Conservation (phyloP, 2,113 vertebrate genomes). For the Oceanodroma tethys region DNA sequence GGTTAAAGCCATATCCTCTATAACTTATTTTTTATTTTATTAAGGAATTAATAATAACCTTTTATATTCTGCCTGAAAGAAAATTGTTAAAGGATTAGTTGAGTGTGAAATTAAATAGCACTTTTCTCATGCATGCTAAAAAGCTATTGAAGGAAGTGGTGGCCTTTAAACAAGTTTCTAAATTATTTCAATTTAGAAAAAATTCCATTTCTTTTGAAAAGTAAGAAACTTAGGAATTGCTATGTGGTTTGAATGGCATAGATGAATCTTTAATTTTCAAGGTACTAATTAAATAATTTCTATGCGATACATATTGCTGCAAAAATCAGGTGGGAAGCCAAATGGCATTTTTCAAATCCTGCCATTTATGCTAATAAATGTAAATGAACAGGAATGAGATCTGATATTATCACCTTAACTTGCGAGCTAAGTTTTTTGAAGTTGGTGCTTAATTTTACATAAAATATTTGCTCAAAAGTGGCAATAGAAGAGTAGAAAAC, state of each 20-base stretch:
- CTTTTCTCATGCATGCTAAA: slow-evolving; percentile 69
- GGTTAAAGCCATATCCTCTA: slow-evolving; percentile 51
- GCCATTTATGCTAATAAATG: slow-evolving; percentile 46
- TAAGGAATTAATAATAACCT: slow-evolving; percentile 68
- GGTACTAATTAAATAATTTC: slow-evolving; percentile 54
- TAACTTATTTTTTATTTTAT: slow-evolving; percentile 69
- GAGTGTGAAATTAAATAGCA: slow-evolving; percentile 77
- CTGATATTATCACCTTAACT: slow-evolving; percentile 46
- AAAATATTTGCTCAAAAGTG: slow-evolving; percentile 57
- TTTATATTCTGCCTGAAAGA: slow-evolving; percentile 69
- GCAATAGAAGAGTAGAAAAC: slow-evolving; percentile 54
- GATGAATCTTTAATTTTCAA: slow-evolving; percentile 54
- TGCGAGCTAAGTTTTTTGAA: slow-evolving; percentile 38
- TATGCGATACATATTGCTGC: slow-evolving; percentile 5
- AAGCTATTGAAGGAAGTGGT: slow-evolving; percentile 29
- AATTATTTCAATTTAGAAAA: slow-evolving; percentile 54
- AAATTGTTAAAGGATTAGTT: slow-evolving; percentile 74
- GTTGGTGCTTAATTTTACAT: slow-evolving; percentile 54
- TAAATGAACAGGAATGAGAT: slow-evolving; percentile 39
- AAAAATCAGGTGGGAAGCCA: slow-evolving; percentile 28
- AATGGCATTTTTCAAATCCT: slow-evolving; percentile 15
- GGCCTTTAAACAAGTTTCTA: slow-evolving; percentile 50
- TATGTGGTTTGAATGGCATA: slow-evolving; percentile 41
- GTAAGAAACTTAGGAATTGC: slow-evolving; percentile 17
- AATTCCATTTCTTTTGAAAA: slow-evolving; percentile 32